These are phyloP conservation scores for Engystomops pustulosus DNA, from an alignment of 2,113 vertebrate species.

Conservation along the genomic window DNA sequence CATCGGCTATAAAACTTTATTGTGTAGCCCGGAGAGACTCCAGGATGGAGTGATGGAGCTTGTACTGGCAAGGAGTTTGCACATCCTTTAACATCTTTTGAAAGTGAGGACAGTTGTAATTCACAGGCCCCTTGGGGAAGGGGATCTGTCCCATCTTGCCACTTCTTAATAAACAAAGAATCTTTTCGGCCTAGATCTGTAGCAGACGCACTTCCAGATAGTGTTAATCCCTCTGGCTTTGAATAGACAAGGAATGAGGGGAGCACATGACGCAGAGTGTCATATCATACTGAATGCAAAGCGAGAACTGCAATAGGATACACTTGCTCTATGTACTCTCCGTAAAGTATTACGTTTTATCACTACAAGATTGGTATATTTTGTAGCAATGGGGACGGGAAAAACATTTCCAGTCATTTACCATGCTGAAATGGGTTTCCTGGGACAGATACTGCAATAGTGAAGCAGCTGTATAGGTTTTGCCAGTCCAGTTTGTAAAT, in stretches of 20 bases:
- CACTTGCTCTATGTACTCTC: background rate
- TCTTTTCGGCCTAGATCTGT: slow-evolving; percentile 49
- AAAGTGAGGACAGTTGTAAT: slow-evolving; percentile 22
- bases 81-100: slow-evolving; percentile 37
- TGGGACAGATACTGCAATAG: background rate
- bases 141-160: slow-evolving; percentile 40
- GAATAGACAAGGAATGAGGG: slow-evolving; percentile 37
- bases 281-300: slow-evolving; percentile 30
- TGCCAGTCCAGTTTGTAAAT: too few species aligned
- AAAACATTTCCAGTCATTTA: background rate
- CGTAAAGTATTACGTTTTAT: too few species aligned
- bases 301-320: background rate
- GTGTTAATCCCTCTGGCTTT: slow-evolving; percentile 58
- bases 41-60: slow-evolving; percentile 6
- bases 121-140: background rate
- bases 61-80: slow-evolving; percentile 27
- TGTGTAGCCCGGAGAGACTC: background rate
- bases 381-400: background rate
- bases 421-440: background rate
- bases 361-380: background rate
- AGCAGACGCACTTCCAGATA: slow-evolving; percentile 50
- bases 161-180: slow-evolving; percentile 55
- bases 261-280: slow-evolving; percentile 53
- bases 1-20: background rate
- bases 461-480: too few species aligned